Evolutionary conservation across 2,113 vertebrate genomes (phyloP), one percentile per base, ranked within the genome.

Genomic region (Heliornis fulica): DNA sequence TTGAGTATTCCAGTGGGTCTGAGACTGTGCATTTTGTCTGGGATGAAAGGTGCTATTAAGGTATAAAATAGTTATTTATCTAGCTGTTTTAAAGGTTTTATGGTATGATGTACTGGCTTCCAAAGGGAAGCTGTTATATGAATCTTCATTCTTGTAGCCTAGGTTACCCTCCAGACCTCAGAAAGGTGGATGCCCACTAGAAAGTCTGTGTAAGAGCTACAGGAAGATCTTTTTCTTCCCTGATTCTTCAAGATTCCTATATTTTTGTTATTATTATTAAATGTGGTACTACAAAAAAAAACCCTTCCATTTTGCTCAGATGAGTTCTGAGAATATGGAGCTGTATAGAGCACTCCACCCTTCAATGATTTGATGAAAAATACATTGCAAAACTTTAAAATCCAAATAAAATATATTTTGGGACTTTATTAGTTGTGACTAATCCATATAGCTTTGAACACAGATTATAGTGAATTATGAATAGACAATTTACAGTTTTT

Each of bases 401-500:
- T 41, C n/a, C 17, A 84, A 89, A 72, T 29, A 51, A 89, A 93
- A 83, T 25, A 8, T 25, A 63, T 75, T 91, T 83, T 61, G 20
- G 45, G 56, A 31, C 19, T 80, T 74, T 40, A 59, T 91, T 80
- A 63, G 32, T 70, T 65, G 57, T 77, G 93, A 82, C 87, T 95
- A 83, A 90, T 86, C 83, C 48, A 91, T 40, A 69, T 54, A 88
- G 46, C 59, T 95, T 96, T 93, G 66, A 92, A 92, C 84, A 60
- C 32, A 95, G 81, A 93, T 97, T 94, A 86, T 25, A 56, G 63
- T 86, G 78, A 96, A 89, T 95, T 90, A 94, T 92, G 90, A 92
- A 87, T 64, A 75, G 45, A 80, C 9, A 77, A 46, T 87, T 95
- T 92, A 72, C 82, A 81, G 59, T 53, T 23, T 77, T 70, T 93